Evolutionary conservation across 2,797 vertebrate genomes (phyloP).

Genomic region (Tragopan temminckii): DNA sequence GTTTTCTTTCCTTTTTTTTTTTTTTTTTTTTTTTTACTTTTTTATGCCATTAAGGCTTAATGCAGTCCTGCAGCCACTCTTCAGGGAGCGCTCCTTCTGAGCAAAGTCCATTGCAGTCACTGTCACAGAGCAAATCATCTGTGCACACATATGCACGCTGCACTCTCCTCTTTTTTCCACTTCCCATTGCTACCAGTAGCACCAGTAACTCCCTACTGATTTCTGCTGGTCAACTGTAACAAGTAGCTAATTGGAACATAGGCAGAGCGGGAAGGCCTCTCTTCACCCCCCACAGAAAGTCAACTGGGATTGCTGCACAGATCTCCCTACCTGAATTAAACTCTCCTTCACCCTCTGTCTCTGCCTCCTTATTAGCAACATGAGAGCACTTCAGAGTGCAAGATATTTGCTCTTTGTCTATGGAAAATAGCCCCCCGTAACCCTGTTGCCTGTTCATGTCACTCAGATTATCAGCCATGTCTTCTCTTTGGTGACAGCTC

Average conservation of each 20-base stretch:
- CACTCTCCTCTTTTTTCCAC: background rate
- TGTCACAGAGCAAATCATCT: constrained; percentile 7
- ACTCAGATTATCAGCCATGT: constrained; percentile 41
- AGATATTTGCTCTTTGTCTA: constrained; percentile 20
- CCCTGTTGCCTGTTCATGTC: background rate
- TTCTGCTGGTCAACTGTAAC: background rate
- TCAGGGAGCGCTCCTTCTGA: background rate
- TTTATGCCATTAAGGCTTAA: constrained; percentile 31
- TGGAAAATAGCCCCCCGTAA: background rate
- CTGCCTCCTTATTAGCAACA: constrained; percentile 23
- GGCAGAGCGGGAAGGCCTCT: background rate
- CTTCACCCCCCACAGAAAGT: background rate
- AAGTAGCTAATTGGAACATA: background rate
- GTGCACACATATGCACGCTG: background rate
- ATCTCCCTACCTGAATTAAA: background rate
- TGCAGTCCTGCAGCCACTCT: background rate
- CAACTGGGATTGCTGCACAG: fast-evolving
- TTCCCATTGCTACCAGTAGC: background rate
- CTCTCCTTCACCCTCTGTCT: background rate
- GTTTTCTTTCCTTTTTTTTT: background rate
- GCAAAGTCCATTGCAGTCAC: constrained; percentile 1
- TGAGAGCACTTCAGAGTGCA: background rate
- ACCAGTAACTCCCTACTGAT: background rate
- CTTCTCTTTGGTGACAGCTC: constrained; percentile 36
- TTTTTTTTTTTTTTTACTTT: no score